Evolutionary conservation across 2,888 invertebrate genomes (phyloP).

Genomic region (Hyles lineata): DNA sequence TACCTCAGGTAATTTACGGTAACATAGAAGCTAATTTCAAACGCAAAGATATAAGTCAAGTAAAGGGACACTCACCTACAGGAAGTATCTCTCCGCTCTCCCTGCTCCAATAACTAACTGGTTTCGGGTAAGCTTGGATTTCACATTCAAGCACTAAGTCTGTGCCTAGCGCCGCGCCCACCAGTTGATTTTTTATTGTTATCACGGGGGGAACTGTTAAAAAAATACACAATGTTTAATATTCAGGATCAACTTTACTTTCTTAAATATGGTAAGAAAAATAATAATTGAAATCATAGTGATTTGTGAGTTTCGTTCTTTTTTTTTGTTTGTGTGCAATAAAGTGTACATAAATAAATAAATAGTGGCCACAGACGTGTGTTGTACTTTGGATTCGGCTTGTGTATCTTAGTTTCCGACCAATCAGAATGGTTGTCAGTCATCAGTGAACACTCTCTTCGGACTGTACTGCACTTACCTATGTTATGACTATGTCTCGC

Average conservation of each 20-base stretch:
- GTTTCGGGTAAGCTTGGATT: conserved; percentile 93
- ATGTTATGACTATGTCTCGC: too few species aligned
- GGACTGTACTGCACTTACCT: too few species aligned
- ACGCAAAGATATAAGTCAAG: not conserved
- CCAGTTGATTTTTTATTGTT: conserved; percentile 92
- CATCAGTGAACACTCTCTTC: too few species aligned
- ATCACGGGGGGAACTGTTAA: conserved; percentile 93
- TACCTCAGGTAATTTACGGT: not conserved
- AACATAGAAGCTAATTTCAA: not conserved
- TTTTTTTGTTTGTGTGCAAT: too few species aligned
- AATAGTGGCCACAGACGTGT: not conserved
- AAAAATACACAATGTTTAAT: not conserved
- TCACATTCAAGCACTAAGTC: conserved; percentile 91
- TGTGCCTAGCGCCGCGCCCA: conserved; percentile 91
- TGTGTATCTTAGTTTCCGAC: too few species aligned
- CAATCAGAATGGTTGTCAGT: too few species aligned
- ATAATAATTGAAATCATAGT: not conserved
- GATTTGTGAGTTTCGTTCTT: too few species aligned
- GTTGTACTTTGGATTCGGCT: too few species aligned
- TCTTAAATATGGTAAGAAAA: not conserved
- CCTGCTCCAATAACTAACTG: conserved; percentile 94
- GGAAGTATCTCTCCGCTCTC: conserved; percentile 91
- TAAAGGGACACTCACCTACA: conserved; percentile 84
- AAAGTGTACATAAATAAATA: too few species aligned
- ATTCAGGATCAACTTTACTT: not conserved